These are phyloP conservation scores for Phacellophora camtschatica DNA, from an alignment of 30 jellyfish, hydroid and myxozoan genomes.

Conservation along the genomic window DNA sequence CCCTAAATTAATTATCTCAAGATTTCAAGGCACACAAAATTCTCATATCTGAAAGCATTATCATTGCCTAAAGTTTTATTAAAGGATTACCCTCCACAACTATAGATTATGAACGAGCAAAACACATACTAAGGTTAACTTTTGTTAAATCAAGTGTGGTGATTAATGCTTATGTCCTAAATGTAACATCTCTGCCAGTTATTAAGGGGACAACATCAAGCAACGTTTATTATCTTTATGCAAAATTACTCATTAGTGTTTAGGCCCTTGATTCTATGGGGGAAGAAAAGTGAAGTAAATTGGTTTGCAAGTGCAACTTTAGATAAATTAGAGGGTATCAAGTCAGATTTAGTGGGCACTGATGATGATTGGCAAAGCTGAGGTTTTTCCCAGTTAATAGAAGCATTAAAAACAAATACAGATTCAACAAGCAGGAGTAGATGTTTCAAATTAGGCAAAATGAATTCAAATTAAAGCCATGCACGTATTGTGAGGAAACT, in stretches of 20 bases:
- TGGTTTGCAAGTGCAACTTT: constrained; percentile 59
- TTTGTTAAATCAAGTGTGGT: constrained; percentile 67
- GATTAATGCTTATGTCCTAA: constrained; percentile 65
- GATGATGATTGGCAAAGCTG: constrained; percentile 45
- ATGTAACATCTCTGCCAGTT: constrained; percentile 54
- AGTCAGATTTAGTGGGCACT: constrained; percentile 49
- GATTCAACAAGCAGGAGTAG: too few relatives aligned
- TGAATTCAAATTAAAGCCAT: too few relatives aligned
- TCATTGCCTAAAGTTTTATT: constrained; percentile 42
- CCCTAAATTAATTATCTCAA: constrained; percentile 42
- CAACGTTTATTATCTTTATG: constrained; percentile 31
- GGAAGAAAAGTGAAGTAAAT: constrained; percentile 32
- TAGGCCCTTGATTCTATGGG: constrained; percentile 74
- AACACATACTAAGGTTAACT: constrained; percentile 47
- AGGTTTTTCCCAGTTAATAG: constrained; percentile 35
- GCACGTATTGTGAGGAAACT: too few relatives aligned
- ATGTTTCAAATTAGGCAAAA: too few relatives aligned
- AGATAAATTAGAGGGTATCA: constrained; percentile 58
- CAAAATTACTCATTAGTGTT: constrained; percentile 14
- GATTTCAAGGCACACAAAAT: constrained; percentile 65
- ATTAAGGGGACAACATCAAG: constrained; percentile 25
- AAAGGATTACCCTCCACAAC: constrained; percentile 56
- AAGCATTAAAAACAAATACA: too few relatives aligned
- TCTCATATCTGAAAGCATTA: constrained; percentile 63
- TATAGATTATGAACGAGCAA: constrained; percentile 83